phyloP scores from a whole-genome alignment of 2,797 vertebrate genomes.

The Ctenochaetus hawaiiensis region DNA sequence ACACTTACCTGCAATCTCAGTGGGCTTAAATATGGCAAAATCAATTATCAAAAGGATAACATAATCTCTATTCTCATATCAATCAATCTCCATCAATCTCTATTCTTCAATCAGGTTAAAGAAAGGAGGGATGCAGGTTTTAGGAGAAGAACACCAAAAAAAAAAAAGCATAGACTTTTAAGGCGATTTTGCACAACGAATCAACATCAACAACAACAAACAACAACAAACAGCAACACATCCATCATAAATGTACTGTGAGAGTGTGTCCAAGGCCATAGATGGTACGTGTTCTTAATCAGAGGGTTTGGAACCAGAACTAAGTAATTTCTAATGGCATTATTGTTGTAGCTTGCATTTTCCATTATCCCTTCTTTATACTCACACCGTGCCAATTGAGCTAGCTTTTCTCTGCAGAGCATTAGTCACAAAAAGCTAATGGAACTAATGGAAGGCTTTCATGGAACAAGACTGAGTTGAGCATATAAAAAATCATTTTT shows the following conservation, averaged over 20 bases:
- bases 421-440: background rate
- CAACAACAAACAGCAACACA: background rate
- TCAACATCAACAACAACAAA: slow-evolving; percentile 9
- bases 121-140: background rate
- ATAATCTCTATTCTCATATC: background rate
- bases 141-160: background rate
- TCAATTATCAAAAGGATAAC: background rate
- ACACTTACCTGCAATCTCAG: background rate
- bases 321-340: slow-evolving; percentile 9
- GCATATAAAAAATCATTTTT: slow-evolving; percentile 2
- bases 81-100: no score
- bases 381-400: background rate
- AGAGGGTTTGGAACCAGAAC: slow-evolving; percentile 11
- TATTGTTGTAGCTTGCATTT: slow-evolving; percentile 22
- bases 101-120: background rate
- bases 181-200: slow-evolving; percentile 18
- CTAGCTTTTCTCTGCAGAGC: slow-evolving; percentile 4
- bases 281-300: slow-evolving; percentile 21
- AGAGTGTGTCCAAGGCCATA: background rate
- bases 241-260: slow-evolving; percentile 2
- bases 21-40: background rate
- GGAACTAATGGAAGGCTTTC: background rate
- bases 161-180: background rate
- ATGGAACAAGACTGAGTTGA: background rate
- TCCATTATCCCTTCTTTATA: background rate